Base-by-base conservation (phyloP, 2,113 vertebrate species). In the Benitochromis conjunctus region DNA sequence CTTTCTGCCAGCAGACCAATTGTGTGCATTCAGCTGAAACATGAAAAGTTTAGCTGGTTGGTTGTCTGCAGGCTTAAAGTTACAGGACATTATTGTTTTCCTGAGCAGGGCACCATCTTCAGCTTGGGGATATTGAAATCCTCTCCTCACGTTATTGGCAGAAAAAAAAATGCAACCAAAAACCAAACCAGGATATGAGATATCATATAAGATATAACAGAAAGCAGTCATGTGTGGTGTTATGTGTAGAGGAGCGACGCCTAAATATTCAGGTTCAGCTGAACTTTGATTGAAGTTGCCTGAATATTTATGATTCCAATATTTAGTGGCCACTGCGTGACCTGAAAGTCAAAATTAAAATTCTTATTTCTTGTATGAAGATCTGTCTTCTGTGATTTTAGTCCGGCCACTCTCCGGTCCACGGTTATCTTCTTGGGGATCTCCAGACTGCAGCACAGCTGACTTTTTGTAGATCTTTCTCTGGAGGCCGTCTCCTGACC, bases 1-100 rank as follows among this genome's bases (percentile, higher is more conserved):
- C 87, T 81, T 89, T 81, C 80, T 87, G 88, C 83, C 88, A 8
- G 53, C 64, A 16, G 84, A 85, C 55, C 41, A 46, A 9, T 66
- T 1, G 71, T 66, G 87, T 76, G 84, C 79, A 54, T 76, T 77
- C 71, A 38, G 10, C 46, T 58, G 79, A 46, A 80, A 60, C 81
- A 38, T 54, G 76, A 88, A 26, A 11, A 29, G 79, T 85, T 83
- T 14, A 0, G 74, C 1, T 5, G 4, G 62, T 48, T 41, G 71
- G 29, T 41, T 74, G 80, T 88, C 53, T 80, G 51, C 55, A 54
- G 26, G 26, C 10, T 13, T 54, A 43, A 36, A 56, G 26, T 38
- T 60, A 8, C 6, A n/a, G 71, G 0, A 53, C 26, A 2, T 31
- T 31, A 31, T 53, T 76, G 43, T 76, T 48, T 76, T 53, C 71